A percentile compares a stretch with the other conserved stretches of the same genome.
Conservation (phyloP, 2,888 invertebrate species). For the Nomada fabriciana region DNA sequence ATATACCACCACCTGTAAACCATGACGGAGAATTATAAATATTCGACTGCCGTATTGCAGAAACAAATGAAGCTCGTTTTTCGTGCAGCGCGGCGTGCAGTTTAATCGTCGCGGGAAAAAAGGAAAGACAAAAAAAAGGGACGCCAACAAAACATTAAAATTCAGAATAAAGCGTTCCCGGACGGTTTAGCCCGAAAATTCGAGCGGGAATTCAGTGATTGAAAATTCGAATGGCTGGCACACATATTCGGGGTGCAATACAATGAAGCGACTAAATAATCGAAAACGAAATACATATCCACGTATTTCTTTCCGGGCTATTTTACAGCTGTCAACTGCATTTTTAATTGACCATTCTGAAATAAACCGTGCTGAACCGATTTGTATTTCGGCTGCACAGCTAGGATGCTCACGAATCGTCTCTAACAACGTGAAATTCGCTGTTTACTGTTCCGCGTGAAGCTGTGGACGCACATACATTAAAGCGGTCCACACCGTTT, state of each 20-base stretch:
- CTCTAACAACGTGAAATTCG: not conserved
- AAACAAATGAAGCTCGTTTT: not conserved
- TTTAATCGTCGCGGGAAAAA: not conserved
- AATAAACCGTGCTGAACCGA: slow-evolving; percentile 23
- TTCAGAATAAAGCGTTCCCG: slow-evolving; percentile 6
- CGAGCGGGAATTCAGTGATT: slow-evolving; percentile 4
- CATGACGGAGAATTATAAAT: not conserved
- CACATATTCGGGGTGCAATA: not conserved
- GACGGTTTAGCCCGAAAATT: slow-evolving; percentile 12
- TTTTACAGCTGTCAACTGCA: slow-evolving; percentile 38
- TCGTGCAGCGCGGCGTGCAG: not conserved
- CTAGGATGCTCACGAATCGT: slow-evolving; percentile 8
- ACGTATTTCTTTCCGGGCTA: slow-evolving; percentile 10
- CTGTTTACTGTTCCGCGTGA: slow-evolving; percentile 7
- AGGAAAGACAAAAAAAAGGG: not conserved
- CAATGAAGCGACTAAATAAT: slow-evolving; percentile 38
- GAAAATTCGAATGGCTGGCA: slow-evolving; percentile 14
- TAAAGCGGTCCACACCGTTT: not conserved
- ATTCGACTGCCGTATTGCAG: not conserved
- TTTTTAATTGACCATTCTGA: slow-evolving; percentile 40
- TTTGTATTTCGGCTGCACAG: not conserved
- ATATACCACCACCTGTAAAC: no score
- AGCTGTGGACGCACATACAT: not conserved
- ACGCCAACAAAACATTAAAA: slow-evolving; percentile 14
- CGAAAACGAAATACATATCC: slow-evolving; percentile 22